Conservation (phyloP, 2,888 invertebrate genomes). For the Drosophila histrio region DNA sequence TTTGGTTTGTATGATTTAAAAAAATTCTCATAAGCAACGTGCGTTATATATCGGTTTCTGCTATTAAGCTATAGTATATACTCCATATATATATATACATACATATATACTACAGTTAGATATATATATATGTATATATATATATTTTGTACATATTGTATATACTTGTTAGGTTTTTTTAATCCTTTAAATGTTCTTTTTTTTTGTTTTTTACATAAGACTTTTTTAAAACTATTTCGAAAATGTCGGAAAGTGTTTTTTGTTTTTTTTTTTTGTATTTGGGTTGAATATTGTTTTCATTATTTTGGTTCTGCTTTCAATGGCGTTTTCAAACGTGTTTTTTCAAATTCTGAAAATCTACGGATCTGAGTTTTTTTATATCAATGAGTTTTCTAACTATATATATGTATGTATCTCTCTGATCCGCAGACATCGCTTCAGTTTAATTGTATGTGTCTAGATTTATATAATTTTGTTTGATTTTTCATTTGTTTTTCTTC, state of each 20-base stretch:
- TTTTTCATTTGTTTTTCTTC: too few relatives aligned
- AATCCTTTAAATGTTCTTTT: constrained; percentile 59
- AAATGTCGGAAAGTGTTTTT: constrained; percentile 53
- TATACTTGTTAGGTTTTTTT: constrained; percentile 46
- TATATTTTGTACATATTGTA: constrained; percentile 45
- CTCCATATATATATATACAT: constrained; percentile 34
- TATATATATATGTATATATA: constrained; percentile 36
- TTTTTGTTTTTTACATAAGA: constrained; percentile 67
- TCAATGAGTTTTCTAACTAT: constrained; percentile 12
- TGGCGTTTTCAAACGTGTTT: constrained; percentile 40
- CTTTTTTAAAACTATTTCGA: constrained; percentile 74
- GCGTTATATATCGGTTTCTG: constrained; percentile 74
- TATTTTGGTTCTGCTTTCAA: constrained; percentile 43
- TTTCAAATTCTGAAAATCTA: background rate
- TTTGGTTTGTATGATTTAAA: constrained; percentile 68
- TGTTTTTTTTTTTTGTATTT: constrained; percentile 14
- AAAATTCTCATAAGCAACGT: constrained; percentile 78
- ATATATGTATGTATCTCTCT: constrained; percentile 4
- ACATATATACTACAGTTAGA: constrained; percentile 37
- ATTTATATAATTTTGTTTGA: constrained; percentile 52
- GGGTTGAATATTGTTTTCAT: constrained; percentile 10
- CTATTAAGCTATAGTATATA: constrained; percentile 72
- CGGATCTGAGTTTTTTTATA: constrained; percentile 18
- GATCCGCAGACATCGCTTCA: constrained; percentile 9
- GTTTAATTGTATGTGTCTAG: constrained; percentile 37